phyloP scores from a whole-genome alignment of 2,888 invertebrate species.

The Poecilus cupreus region DNA sequence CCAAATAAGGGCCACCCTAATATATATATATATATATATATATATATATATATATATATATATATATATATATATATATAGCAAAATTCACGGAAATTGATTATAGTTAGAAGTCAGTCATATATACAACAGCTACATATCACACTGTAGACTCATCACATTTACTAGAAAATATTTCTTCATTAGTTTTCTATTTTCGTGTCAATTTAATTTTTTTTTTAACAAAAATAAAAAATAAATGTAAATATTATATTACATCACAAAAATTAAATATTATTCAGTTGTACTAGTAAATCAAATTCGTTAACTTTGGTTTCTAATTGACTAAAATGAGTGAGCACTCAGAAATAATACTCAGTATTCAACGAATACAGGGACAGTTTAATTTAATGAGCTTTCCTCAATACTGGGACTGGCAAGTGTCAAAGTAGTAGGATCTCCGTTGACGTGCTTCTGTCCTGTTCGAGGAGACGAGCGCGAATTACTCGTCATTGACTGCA shows the following conservation, averaged over 20 bases:
- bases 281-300: too few species aligned
- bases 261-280: too few species aligned
- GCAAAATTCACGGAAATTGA: conserved; percentile 23
- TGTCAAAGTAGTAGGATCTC: conserved; percentile 66
- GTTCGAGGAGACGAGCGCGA: conserved; percentile 68
- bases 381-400: conserved; percentile 69
- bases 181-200: conserved; percentile 9
- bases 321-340: too few species aligned
- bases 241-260: too few species aligned
- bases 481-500: conserved; percentile 74
- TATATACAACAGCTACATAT: conserved; percentile 7
- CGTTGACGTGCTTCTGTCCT: conserved; percentile 68
- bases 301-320: too few species aligned
- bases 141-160: background rate
- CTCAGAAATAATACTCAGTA: background rate
- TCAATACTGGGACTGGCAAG: conserved; percentile 68
- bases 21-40: background rate
- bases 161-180: conserved; percentile 5
- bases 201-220: background rate
- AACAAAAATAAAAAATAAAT: too few species aligned
- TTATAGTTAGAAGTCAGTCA: conserved; percentile 21
- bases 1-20: too few species aligned
- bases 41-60: background rate
- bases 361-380: background rate
- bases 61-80: conserved; percentile 15